phyloP scores from a whole-genome alignment of 2,797 vertebrate species.

The Synaphobranchus kaupii region DNA sequence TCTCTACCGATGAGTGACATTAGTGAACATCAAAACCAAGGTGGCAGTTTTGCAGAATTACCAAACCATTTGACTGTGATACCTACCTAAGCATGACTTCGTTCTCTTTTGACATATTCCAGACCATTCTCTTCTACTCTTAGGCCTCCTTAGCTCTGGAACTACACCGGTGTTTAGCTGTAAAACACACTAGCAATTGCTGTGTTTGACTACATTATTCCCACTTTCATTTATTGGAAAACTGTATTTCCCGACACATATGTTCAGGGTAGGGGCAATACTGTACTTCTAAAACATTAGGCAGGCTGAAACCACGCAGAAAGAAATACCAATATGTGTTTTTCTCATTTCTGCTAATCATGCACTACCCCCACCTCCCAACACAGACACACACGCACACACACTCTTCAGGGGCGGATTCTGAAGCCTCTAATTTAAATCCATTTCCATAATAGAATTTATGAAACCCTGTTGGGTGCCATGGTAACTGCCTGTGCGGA shows the following conservation, averaged over 20 bases:
- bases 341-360: background rate
- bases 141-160: background rate
- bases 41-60: background rate
- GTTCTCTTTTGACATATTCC: background rate
- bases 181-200: background rate
- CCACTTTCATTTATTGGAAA: background rate
- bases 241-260: background rate
- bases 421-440: background rate
- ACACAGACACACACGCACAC: background rate
- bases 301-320: background rate
- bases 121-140: background rate
- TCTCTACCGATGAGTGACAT: background rate
- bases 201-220: background rate
- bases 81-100: background rate
- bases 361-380: background rate
- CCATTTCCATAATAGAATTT: background rate
- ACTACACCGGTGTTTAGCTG: background rate
- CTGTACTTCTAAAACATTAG: background rate
- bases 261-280: background rate
- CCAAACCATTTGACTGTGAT: background rate
- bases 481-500: background rate
- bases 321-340: background rate
- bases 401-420: background rate
- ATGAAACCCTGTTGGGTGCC: background rate
- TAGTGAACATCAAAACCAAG: background rate